A percentile compares a stretch with the other conserved stretches of the same genome.
Evolutionary conservation across 2,113 vertebrate species (phyloP).

Genomic region (Narcine bancroftii): DNA sequence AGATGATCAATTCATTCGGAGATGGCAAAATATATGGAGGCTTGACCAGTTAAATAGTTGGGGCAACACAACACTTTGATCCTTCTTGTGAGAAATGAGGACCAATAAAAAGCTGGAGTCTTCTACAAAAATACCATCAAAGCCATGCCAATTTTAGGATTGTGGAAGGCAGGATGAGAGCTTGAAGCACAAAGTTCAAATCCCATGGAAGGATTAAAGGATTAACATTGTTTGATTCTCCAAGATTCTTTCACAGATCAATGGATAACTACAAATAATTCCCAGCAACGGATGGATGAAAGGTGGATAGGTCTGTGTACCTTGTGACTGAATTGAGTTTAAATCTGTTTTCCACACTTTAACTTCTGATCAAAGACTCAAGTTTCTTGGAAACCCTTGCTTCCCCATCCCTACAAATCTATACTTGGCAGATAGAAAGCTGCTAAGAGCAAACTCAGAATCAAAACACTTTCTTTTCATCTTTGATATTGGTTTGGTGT

Average conservation of each 20-base stretch:
- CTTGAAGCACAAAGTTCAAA: not conserved
- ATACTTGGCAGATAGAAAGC: not conserved
- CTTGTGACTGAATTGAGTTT: not conserved
- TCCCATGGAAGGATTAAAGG: conserved; percentile 25
- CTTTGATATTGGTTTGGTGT: not conserved
- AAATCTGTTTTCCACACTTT: not conserved
- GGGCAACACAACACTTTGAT: not conserved
- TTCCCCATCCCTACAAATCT: too few species aligned
- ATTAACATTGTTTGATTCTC: conserved; percentile 29
- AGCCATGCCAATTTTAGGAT: not conserved
- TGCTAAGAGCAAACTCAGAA: not conserved
- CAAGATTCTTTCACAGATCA: conserved; percentile 17
- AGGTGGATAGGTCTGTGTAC: not conserved
- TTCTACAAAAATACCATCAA: not conserved
- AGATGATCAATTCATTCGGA: not conserved
- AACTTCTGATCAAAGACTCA: not conserved
- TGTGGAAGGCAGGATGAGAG: not conserved
- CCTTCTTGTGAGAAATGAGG: not conserved
- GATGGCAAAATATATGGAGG: not conserved
- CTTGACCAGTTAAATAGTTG: not conserved
- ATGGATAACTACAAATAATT: conserved; percentile 25
- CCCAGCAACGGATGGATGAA: not conserved
- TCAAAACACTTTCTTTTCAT: not conserved
- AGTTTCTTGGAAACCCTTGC: not conserved
- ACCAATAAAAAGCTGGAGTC: not conserved